Conservation (phyloP, 2,888 invertebrate species). For the Petrolisthes manimaculis region DNA sequence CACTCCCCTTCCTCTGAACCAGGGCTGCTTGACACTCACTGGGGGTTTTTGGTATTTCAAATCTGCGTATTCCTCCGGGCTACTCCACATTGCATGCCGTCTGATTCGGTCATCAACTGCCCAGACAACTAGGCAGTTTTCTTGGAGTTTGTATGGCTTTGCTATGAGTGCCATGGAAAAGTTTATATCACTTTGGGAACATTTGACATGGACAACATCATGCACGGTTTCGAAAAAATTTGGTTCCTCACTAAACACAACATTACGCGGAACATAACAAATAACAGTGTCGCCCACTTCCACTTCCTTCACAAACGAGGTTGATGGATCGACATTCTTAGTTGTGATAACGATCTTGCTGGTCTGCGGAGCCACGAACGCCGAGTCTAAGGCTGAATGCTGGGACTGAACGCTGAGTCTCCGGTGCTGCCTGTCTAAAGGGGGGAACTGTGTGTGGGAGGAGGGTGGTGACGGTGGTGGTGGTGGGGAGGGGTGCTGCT, state of each 20-base stretch:
- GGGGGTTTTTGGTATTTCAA: conserved; percentile 39
- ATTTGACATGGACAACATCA: conserved; percentile 53
- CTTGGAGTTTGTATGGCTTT: conserved; percentile 50
- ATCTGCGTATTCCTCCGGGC: conserved; percentile 45
- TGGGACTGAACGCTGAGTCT: conserved; percentile 40
- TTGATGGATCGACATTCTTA: conserved; percentile 46
- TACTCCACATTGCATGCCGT: conserved; percentile 58
- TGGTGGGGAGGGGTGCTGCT: conserved; percentile 29
- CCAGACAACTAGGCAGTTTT: conserved; percentile 57
- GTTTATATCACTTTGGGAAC: conserved; percentile 54
- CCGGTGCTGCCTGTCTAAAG: conserved; percentile 47
- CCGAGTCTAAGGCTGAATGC: conserved; percentile 29
- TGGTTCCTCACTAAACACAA: conserved; percentile 56
- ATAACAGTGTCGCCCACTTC: conserved; percentile 56
- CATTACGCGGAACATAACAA: conserved; percentile 58
- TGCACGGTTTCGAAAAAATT: conserved; percentile 48
- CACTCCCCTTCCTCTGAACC: conserved; percentile 39
- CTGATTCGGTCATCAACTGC: conserved; percentile 50
- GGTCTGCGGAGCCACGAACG: conserved; percentile 50
- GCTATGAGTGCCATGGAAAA: conserved; percentile 54
- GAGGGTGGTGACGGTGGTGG: conserved; percentile 28
- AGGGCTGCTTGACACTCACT: conserved; percentile 37
- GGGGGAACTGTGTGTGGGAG: conserved; percentile 27
- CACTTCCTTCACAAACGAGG: conserved; percentile 56
- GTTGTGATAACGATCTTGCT: conserved; percentile 58